phyloP scores from a whole-genome alignment of 2,113 vertebrate species.

The Cyprinodon variegatus region DNA sequence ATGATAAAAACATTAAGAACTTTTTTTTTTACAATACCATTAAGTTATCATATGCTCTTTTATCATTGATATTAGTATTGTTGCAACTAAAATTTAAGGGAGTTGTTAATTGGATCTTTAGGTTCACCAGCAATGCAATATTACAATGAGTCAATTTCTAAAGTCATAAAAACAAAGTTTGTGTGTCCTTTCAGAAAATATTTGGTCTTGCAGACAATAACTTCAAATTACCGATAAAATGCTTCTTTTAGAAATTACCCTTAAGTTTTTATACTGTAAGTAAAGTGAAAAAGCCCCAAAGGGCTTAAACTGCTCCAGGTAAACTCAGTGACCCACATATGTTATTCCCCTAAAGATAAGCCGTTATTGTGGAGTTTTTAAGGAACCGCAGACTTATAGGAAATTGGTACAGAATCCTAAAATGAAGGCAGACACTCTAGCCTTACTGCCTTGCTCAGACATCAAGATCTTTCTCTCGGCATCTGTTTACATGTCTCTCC shows the following conservation, averaged over 20 bases:
- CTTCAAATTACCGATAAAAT: not conserved
- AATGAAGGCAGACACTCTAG: conserved; percentile 28
- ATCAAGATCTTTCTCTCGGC: conserved; percentile 26
- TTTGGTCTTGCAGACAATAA: not conserved
- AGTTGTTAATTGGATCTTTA: not conserved
- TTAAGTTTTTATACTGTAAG: not conserved
- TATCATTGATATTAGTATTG: not conserved
- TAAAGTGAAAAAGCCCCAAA: conserved; percentile 22
- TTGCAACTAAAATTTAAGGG: not conserved
- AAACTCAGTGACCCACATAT: conserved; percentile 22
- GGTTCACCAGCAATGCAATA: too few species aligned
- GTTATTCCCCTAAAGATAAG: conserved; percentile 49
- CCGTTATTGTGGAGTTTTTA: conserved; percentile 38
- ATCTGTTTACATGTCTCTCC: conserved; percentile 10
- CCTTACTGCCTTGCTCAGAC: conserved; percentile 25
- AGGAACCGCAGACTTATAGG: conserved; percentile 39
- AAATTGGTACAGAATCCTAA: conserved; percentile 48
- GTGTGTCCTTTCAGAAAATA: not conserved
- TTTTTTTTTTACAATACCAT: not conserved
- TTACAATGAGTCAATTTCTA: not conserved
- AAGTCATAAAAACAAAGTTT: not conserved
- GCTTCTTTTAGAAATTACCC: not conserved
- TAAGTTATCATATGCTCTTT: not conserved
- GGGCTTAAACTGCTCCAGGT: conserved; percentile 10
- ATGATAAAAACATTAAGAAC: not conserved